Evolutionary conservation across 2,797 vertebrate genomes (phyloP).

Genomic region (Limnodromus scolopaceus): DNA sequence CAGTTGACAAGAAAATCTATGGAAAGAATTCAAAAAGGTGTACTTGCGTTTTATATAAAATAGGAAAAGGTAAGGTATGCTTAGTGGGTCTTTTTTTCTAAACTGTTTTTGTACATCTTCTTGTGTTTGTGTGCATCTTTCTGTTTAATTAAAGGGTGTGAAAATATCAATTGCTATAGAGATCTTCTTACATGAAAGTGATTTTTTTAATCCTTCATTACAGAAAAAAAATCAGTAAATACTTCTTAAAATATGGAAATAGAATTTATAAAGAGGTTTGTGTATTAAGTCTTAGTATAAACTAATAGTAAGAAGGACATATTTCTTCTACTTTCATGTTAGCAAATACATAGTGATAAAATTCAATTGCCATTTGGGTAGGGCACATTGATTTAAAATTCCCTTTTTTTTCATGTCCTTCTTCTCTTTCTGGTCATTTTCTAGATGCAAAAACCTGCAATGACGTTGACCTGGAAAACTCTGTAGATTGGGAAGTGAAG

Average conservation of each 20-base stretch:
- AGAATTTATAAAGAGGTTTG: not conserved
- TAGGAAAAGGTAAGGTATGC: not conserved
- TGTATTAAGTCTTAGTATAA: not conserved
- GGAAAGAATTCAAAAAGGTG: not conserved
- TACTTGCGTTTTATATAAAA: not conserved
- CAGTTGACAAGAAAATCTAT: not conserved
- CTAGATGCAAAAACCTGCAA: slow-evolving; percentile 89
- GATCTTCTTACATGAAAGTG: not conserved
- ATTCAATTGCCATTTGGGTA: not conserved
- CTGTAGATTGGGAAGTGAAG: slow-evolving; percentile 94
- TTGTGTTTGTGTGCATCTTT: not conserved
- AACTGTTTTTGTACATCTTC: not conserved
- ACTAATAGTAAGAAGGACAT: not conserved
- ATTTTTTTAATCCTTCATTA: slow-evolving; percentile 8
- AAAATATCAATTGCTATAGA: not conserved
- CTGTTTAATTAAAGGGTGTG: slow-evolving; percentile 15
- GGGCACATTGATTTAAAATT: not conserved
- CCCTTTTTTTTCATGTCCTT: not conserved
- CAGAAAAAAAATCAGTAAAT: not conserved
- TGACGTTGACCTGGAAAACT: slow-evolving; percentile 88
- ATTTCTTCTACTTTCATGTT: not conserved
- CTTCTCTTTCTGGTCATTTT: not conserved
- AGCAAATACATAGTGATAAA: not conserved
- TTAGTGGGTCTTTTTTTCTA: not conserved
- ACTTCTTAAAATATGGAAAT: not conserved